phyloP scores from a whole-genome alignment of 1,140 invertebrate species.

The Stegodyphus mimosarum region DNA sequence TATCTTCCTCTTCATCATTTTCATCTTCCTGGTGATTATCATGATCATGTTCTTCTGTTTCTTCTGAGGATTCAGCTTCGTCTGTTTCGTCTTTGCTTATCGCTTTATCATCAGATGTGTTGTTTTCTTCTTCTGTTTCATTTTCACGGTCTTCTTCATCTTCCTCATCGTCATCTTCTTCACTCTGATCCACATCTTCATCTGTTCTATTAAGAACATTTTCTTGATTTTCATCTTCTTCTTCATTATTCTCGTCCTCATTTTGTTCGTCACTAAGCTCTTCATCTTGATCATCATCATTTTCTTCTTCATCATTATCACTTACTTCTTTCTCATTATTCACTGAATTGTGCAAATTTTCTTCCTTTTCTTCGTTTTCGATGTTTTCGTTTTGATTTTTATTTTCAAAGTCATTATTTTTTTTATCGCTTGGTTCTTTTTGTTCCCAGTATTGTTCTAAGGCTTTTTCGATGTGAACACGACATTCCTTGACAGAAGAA shows the following conservation, averaged over 20 bases:
- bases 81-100: not conserved
- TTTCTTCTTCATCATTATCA: not conserved
- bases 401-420: not conserved
- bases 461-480: constrained; percentile 63
- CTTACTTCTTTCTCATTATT: not conserved
- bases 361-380: constrained; percentile 21
- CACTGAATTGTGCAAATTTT: not conserved
- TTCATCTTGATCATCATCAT: constrained; percentile 8
- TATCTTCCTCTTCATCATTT: not conserved
- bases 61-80: constrained; percentile 20
- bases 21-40: not conserved
- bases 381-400: not conserved
- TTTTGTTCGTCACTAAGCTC: not conserved
- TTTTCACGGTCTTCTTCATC: not conserved
- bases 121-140: not conserved
- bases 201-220: not conserved
- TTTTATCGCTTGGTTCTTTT: constrained; percentile 6
- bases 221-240: not conserved
- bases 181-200: not conserved
- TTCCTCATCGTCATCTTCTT: not conserved
- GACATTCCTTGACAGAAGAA: constrained; percentile 58
- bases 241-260: constrained; percentile 7
- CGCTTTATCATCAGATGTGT: constrained; percentile 5
- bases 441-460: constrained; percentile 63
- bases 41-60: constrained; percentile 15